A percentile compares a stretch with the other conserved stretches of the same genome.
phyloP scores from a whole-genome alignment of 2,888 invertebrate species.

The Platycheirus albimanus region DNA sequence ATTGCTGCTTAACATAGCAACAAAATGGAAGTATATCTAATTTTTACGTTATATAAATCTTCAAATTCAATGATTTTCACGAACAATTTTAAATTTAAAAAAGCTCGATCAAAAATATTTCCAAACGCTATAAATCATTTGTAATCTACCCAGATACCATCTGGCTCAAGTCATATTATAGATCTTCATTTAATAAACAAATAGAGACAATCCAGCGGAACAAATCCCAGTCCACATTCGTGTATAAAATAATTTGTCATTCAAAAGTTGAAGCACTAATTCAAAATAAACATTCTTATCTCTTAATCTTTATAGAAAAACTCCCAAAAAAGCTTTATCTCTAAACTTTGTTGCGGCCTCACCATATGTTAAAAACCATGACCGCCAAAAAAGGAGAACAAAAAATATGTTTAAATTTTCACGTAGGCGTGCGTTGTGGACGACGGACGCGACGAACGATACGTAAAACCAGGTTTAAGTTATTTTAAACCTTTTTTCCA shows the following conservation, averaged over 20 bases:
- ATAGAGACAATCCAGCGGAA: constrained; percentile 2
- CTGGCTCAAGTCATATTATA: constrained; percentile 4
- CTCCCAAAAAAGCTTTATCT: constrained; percentile 11
- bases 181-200: constrained; percentile 16
- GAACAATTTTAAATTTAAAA: background rate
- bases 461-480: background rate
- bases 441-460: too few relatives aligned
- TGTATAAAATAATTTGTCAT: constrained; percentile 32
- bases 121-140: background rate
- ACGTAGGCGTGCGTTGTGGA: constrained; percentile 62
- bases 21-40: too few relatives aligned
- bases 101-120: background rate
- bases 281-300: constrained; percentile 32
- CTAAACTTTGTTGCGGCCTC: background rate
- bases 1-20: too few relatives aligned
- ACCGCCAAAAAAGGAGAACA: constrained; percentile 26
- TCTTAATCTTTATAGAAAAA: constrained; percentile 51
- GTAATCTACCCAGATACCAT: background rate
- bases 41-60: too few relatives aligned
- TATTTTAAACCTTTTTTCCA: background rate
- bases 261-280: constrained; percentile 50
- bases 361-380: constrained; percentile 7
- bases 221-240: constrained; percentile 17
- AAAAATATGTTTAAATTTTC: constrained; percentile 41
- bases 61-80: too few relatives aligned